Percentiles rank a stretch among this genome's conserved stretches.
Evolutionary conservation across 2,888 invertebrate genomes (phyloP).

Genomic region (Clistopyga incitator): DNA sequence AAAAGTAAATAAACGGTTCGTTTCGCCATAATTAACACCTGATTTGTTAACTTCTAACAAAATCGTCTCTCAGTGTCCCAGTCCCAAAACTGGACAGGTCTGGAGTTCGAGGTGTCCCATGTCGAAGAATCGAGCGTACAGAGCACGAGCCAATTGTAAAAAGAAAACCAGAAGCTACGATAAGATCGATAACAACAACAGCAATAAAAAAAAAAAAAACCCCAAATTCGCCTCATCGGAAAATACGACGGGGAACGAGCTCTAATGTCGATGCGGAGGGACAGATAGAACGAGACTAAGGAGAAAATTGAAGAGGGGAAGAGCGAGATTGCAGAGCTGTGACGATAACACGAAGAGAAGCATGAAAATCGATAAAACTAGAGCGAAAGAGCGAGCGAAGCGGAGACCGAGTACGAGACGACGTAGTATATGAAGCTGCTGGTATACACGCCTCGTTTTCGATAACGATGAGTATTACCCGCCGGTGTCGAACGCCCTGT

Average conservation of each 20-base stretch:
- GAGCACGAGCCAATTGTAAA: neutral
- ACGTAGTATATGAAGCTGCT: neutral
- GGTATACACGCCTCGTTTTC: slow-evolving; percentile 53
- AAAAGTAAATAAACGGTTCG: no score
- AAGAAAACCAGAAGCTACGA: neutral
- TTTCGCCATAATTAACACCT: no score
- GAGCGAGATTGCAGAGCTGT: slow-evolving; percentile 2
- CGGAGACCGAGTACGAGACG: neutral
- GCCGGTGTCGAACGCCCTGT: slow-evolving; percentile 56
- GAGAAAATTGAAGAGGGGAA: slow-evolving; percentile 4
- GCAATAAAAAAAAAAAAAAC: neutral
- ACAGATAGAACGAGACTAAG: slow-evolving; percentile 41
- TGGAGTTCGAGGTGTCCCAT: neutral
- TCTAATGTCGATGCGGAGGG: neutral
- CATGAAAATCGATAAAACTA: slow-evolving; percentile 5
- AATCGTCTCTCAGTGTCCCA: neutral
- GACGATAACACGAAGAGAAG: neutral
- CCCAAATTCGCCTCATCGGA: neutral
- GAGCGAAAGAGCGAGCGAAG: slow-evolving; percentile 8
- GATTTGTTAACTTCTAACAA: no score
- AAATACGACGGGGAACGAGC: neutral
- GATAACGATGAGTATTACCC: slow-evolving; percentile 49
- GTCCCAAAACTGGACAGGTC: neutral
- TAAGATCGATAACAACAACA: neutral
- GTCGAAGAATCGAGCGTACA: neutral